A percentile compares a stretch with the other conserved stretches of the same genome.
Evolutionary conservation across 2,888 invertebrate species (phyloP).

Genomic region (Xestia xanthographa): DNA sequence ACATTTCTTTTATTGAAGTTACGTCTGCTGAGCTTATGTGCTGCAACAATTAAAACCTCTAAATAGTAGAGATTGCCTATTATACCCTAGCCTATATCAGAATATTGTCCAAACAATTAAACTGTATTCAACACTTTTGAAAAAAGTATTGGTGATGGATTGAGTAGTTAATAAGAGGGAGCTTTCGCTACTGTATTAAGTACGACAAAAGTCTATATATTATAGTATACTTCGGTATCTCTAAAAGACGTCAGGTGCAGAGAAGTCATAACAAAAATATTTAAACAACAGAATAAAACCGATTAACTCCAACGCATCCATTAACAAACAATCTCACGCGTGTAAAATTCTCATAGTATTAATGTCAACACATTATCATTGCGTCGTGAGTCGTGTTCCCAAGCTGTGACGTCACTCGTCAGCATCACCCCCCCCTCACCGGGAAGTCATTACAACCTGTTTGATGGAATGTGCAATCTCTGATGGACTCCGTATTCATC

Average conservation of each 20-base stretch:
- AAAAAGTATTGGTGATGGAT: neutral
- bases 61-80: neutral
- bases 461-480: slow-evolving; percentile 66
- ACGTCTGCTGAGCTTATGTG: neutral
- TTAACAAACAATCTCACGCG: slow-evolving; percentile 52
- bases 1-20: neutral
- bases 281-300: slow-evolving; percentile 2
- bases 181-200: neutral
- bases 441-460: slow-evolving; percentile 69
- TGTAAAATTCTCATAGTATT: slow-evolving; percentile 50
- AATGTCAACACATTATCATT: slow-evolving; percentile 44
- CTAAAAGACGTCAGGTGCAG: neutral
- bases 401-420: slow-evolving; percentile 47
- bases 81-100: no score
- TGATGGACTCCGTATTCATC: slow-evolving; percentile 41
- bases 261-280: neutral
- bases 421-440: slow-evolving; percentile 39
- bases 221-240: neutral
- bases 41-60: neutral
- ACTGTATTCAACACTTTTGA: neutral
- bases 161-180: neutral
- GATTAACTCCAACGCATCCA: slow-evolving; percentile 27
- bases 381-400: slow-evolving; percentile 36
- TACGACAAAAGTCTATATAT: neutral
- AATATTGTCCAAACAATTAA: neutral